A percentile compares a stretch with the other conserved stretches of the same genome.
Conservation (phyloP, 2,888 invertebrate species). For the Ochlodes sylvanus region DNA sequence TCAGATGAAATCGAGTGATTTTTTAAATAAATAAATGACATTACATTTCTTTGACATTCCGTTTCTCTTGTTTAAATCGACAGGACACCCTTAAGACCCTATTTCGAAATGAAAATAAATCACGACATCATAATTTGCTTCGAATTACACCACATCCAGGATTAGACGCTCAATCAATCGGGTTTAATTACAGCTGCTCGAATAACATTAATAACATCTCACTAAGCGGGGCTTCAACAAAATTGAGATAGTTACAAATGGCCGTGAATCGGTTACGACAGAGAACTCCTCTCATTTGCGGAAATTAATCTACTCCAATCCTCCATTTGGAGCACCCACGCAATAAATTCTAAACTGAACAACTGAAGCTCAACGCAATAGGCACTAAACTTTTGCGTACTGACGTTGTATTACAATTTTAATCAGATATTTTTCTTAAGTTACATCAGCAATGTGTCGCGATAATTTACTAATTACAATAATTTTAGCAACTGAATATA, state of each 20-base stretch:
- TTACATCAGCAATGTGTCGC: neutral
- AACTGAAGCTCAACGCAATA: neutral
- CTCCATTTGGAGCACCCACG: conserved; percentile 46
- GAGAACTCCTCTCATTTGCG: conserved; percentile 50
- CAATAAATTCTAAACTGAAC: conserved; percentile 38
- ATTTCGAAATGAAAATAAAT: neutral
- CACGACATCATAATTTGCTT: neutral
- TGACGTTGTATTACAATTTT: neutral
- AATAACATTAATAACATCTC: conserved; percentile 35
- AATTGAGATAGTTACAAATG: conserved; percentile 57
- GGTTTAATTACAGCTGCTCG: conserved; percentile 28
- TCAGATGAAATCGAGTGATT: too few species aligned
- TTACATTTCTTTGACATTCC: too few species aligned
- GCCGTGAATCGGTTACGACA: conserved; percentile 56
- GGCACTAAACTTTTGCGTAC: neutral
- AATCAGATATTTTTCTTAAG: neutral
- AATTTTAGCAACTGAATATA: neutral
- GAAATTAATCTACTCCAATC: conserved; percentile 57
- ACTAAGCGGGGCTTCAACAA: conserved; percentile 42
- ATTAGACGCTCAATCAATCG: conserved; percentile 26
- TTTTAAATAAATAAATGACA: too few species aligned
- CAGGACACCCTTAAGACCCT: neutral
- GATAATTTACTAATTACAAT: neutral
- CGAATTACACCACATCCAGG: conserved; percentile 2
- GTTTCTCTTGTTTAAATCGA: too few species aligned